phyloP scores from a whole-genome alignment of 2,113 vertebrate genomes.

The Leptobrachium leishanense region DNA sequence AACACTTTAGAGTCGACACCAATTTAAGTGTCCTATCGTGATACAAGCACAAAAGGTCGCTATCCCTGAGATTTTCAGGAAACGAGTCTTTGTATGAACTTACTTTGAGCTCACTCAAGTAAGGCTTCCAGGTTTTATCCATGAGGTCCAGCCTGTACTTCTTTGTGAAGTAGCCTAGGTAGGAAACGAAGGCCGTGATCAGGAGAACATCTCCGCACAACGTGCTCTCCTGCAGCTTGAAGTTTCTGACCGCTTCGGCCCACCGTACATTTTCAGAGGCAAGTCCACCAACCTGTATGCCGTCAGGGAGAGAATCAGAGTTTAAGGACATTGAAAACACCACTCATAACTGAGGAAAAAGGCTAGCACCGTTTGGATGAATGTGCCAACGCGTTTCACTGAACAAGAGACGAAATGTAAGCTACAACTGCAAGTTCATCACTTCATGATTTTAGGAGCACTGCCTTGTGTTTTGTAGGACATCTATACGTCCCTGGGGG shows the following conservation, averaged over 20 bases:
- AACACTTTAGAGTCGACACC: too few species aligned
- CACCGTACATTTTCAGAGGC: slow-evolving; percentile 89
- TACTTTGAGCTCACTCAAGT: slow-evolving; percentile 80
- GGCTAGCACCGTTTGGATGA: background rate
- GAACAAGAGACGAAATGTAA: too few species aligned
- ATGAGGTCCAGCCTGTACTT: slow-evolving; percentile 85
- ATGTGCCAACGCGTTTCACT: too few species aligned
- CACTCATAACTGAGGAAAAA: too few species aligned
- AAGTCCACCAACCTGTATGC: slow-evolving; percentile 82
- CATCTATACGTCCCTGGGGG: too few species aligned
- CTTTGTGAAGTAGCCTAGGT: slow-evolving; percentile 92
- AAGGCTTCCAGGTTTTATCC: slow-evolving; percentile 83
- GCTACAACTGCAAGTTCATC: too few species aligned
- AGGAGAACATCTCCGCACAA: slow-evolving; percentile 91
- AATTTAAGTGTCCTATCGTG: too few species aligned
- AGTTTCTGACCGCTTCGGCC: slow-evolving; percentile 80
- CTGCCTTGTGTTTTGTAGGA: too few species aligned
- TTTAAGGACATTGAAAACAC: background rate
- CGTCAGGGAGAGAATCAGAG: slow-evolving; percentile 1
- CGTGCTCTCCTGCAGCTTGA: slow-evolving; percentile 79
- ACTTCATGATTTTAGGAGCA: too few species aligned
- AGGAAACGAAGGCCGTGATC: slow-evolving; percentile 86
- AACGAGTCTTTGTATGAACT: background rate
- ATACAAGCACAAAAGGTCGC: too few species aligned
- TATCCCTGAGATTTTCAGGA: too few species aligned